phyloP scores from a whole-genome alignment of 2,113 vertebrate species.

The Oreotragus oreotragus region DNA sequence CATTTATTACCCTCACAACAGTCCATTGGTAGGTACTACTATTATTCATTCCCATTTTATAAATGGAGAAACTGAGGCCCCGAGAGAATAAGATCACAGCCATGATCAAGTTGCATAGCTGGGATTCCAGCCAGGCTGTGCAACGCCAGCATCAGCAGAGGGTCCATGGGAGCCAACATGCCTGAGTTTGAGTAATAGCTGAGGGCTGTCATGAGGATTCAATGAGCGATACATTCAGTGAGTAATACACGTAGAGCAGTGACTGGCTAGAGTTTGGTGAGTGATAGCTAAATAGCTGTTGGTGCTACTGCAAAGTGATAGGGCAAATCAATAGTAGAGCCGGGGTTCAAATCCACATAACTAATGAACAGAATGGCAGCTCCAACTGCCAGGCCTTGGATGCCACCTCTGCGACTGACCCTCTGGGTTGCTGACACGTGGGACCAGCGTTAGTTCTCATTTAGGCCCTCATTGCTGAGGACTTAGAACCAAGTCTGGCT shows the following conservation, averaged over 20 bases:
- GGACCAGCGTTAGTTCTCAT: rapidly evolving
- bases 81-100: not conserved
- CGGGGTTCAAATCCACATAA: not conserved
- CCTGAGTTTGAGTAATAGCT: not conserved
- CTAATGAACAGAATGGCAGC: rapidly evolving
- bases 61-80: not conserved
- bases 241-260: rapidly evolving
- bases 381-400: rapidly evolving
- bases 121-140: not conserved
- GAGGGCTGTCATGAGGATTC: not conserved
- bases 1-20: not conserved
- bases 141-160: too few relatives aligned
- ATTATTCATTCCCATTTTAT: not conserved
- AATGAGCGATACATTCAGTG: rapidly evolving
- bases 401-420: rapidly evolving
- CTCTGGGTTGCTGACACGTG: not conserved
- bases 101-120: not conserved
- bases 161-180: rapidly evolving
- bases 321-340: not conserved
- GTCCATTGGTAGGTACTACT: not conserved
- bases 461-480: rapidly evolving
- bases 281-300: rapidly evolving
- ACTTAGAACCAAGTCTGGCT: not conserved
- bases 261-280: not conserved
- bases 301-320: rapidly evolving